Conservation (phyloP, 2,113 vertebrate species). For the Leptosomus discolor region DNA sequence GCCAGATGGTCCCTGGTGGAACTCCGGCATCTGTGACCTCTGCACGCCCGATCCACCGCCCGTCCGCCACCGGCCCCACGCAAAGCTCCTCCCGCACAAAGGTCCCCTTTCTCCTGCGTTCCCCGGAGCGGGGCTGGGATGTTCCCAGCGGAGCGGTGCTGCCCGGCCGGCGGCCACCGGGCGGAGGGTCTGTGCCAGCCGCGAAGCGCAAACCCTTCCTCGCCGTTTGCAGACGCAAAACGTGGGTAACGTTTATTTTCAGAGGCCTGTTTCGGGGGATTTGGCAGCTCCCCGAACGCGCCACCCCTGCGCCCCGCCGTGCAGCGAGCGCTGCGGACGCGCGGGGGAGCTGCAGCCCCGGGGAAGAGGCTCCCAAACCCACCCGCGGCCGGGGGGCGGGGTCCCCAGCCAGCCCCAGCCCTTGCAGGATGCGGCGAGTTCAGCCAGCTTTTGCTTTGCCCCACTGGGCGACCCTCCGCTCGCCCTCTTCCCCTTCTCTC, state of each 20-base stretch:
- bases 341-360: neutral
- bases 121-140: neutral
- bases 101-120: neutral
- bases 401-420: no score
- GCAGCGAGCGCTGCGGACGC: neutral
- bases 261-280: no score
- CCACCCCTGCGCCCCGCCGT: neutral
- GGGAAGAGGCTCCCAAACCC: neutral
- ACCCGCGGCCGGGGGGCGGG: no score
- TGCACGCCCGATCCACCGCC: neutral
- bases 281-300: no score
- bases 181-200: neutral
- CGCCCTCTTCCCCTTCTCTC: neutral
- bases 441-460: neutral
- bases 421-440: neutral
- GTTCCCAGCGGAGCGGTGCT: neutral
- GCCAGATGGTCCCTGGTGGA: neutral
- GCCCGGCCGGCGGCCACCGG: neutral
- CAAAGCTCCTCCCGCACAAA: neutral
- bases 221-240: accelerated
- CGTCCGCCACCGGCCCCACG: neutral
- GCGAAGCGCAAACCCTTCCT: accelerated
- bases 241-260: no score
- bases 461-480: no score
- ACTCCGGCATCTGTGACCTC: neutral